Evolutionary conservation across 53 echinoderm and acorn worm species (phyloP).

Genomic region (Antedon mediterranea): DNA sequence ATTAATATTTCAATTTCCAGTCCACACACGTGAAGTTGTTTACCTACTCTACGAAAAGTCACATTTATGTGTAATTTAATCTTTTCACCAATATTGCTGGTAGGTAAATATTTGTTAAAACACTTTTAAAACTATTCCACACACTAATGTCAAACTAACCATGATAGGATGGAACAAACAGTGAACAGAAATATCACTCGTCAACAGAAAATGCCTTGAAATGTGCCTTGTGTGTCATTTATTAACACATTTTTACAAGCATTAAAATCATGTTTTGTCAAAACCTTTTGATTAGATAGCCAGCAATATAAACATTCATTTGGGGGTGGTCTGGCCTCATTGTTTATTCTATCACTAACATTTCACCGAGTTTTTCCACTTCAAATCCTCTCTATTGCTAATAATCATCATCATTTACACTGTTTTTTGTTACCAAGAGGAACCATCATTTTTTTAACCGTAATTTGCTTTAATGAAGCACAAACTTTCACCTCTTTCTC

Average conservation of each 20-base stretch:
- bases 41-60: no score
- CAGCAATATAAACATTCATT: slow-evolving; percentile 17
- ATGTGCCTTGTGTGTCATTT: neutral
- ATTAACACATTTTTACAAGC: slow-evolving; percentile 1
- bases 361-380: neutral
- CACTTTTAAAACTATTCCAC: slow-evolving; percentile 19
- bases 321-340: slow-evolving; percentile 1
- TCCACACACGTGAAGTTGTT: no score
- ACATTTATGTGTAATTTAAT: no score
- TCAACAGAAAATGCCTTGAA: slow-evolving; percentile 5
- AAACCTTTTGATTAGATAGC: slow-evolving; percentile 6
- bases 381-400: neutral
- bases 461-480: slow-evolving; percentile 13
- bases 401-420: neutral
- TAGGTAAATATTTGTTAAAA: slow-evolving; percentile 6
- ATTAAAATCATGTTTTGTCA: slow-evolving; percentile 4
- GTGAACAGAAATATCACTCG: slow-evolving; percentile 3
- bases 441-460: slow-evolving; percentile 23
- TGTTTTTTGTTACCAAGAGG: neutral
- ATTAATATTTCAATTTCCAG: no score
- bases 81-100: slow-evolving; percentile 1
- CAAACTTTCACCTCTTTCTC: slow-evolving; percentile 17
- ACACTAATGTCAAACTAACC: slow-evolving; percentile 4
- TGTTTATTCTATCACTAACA: neutral
- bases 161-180: slow-evolving; percentile 7